phyloP scores from a whole-genome alignment of 2,113 vertebrate genomes.

The Oreocharis arfaki region DNA sequence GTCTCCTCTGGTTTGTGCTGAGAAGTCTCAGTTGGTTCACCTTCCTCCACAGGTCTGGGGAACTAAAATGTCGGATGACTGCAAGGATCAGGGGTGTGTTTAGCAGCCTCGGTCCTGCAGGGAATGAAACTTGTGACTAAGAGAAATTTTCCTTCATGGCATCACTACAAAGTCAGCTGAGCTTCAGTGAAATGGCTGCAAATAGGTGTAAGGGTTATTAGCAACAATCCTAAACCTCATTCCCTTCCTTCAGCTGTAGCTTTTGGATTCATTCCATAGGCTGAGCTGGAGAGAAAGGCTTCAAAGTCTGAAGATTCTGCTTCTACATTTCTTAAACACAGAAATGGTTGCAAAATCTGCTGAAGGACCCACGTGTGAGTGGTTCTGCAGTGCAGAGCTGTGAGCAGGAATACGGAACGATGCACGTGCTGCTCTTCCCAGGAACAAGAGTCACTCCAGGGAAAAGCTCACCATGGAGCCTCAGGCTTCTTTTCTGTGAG shows the following conservation, averaged over 20 bases:
- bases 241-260: not conserved
- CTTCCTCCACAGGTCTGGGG: not conserved
- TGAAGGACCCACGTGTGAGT: not conserved
- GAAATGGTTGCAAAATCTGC: not conserved
- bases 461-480: not conserved
- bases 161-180: not conserved
- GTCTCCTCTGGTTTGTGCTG: not conserved
- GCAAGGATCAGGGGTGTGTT: not conserved
- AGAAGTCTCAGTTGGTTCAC: not conserved
- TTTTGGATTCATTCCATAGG: not conserved
- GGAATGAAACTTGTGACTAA: not conserved
- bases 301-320: not conserved
- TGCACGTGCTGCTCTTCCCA: not conserved
- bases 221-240: not conserved
- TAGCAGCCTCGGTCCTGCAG: not conserved
- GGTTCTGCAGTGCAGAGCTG: not conserved
- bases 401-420: not conserved
- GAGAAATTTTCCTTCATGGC: not conserved
- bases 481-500: not conserved
- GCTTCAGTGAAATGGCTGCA: not conserved
- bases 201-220: not conserved
- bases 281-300: not conserved
- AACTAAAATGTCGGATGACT: not conserved
- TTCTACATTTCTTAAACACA: not conserved
- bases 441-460: not conserved